These are phyloP conservation scores for Eubasilissa splendida DNA, from an alignment of 2,888 invertebrate genomes.

Conservation along the genomic window DNA sequence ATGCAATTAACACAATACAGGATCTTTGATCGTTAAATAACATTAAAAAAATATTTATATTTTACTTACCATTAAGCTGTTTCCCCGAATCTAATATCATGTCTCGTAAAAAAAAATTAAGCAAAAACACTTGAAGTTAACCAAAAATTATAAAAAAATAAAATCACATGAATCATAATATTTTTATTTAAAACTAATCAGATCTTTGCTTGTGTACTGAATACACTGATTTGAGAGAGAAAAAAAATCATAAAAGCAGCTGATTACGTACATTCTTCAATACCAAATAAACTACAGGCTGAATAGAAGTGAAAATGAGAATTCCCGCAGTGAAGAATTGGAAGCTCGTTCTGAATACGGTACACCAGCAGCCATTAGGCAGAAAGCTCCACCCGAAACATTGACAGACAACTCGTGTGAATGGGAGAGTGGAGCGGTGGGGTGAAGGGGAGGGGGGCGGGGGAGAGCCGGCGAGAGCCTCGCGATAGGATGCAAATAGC, in stretches of 20 bases:
- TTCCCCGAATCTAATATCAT: too few species aligned
- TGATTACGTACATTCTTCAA: slow-evolving; percentile 29
- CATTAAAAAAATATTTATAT: too few species aligned
- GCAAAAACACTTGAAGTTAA: too few species aligned
- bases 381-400: slow-evolving; percentile 57
- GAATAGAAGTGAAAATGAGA: slow-evolving; percentile 26
- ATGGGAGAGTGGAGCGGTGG: slow-evolving; percentile 35
- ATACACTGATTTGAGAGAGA: slow-evolving; percentile 8
- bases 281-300: slow-evolving; percentile 18
- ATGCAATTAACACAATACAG: too few species aligned
- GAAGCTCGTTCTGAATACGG: slow-evolving; percentile 53
- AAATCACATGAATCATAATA: too few species aligned
- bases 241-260: slow-evolving; percentile 21
- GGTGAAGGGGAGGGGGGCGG: slow-evolving; percentile 26
- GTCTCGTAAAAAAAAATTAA: too few species aligned
- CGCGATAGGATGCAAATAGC: slow-evolving; percentile 59
- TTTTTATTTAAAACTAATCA: too few species aligned
- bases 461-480: slow-evolving; percentile 38
- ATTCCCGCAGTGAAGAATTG: slow-evolving; percentile 41
- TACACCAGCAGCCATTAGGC: slow-evolving; percentile 56
- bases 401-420: slow-evolving; percentile 57
- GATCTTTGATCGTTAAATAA: too few species aligned
- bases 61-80: too few species aligned
- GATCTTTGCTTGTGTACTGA: too few species aligned
- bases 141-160: too few species aligned